Conservation (phyloP, 2,797 vertebrate genomes). For the Monodelphis domestica region DNA sequence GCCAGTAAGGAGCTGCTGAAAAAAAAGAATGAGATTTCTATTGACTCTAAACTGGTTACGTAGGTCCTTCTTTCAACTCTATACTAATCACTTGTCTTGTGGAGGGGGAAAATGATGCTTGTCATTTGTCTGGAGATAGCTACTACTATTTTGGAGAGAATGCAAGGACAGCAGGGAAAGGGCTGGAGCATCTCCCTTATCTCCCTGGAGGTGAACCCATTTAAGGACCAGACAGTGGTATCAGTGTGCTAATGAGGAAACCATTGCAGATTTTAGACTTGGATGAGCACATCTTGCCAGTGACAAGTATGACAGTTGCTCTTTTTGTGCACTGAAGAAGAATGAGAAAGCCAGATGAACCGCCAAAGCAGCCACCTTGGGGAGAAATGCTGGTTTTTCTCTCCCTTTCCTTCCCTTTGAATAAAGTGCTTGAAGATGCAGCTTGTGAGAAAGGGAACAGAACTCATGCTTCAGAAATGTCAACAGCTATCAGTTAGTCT, state of each 20-base stretch:
- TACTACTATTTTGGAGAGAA: not conserved
- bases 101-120: not conserved
- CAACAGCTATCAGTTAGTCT: slow-evolving; percentile 3
- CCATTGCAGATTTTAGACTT: slow-evolving; percentile 55
- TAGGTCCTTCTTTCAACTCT: not conserved
- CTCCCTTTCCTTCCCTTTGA: slow-evolving; percentile 51
- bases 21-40: not conserved
- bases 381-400: slow-evolving; percentile 29
- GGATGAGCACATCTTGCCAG: slow-evolving; percentile 50
- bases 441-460: slow-evolving; percentile 16
- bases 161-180: not conserved
- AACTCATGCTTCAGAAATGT: slow-evolving; percentile 13
- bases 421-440: slow-evolving; percentile 56
- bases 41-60: not conserved
- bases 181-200: not conserved
- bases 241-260: slow-evolving; percentile 36
- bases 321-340: slow-evolving; percentile 27
- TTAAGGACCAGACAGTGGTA: not conserved
- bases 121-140: not conserved
- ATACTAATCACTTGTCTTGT: not conserved
- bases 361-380: slow-evolving; percentile 59
- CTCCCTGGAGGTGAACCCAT: not conserved
- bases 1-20: not conserved
- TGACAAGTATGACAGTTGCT: slow-evolving; percentile 34
- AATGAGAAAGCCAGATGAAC: slow-evolving; percentile 45